Conservation (phyloP, 2,888 invertebrate species). For the Syrista parreyssii region DNA sequence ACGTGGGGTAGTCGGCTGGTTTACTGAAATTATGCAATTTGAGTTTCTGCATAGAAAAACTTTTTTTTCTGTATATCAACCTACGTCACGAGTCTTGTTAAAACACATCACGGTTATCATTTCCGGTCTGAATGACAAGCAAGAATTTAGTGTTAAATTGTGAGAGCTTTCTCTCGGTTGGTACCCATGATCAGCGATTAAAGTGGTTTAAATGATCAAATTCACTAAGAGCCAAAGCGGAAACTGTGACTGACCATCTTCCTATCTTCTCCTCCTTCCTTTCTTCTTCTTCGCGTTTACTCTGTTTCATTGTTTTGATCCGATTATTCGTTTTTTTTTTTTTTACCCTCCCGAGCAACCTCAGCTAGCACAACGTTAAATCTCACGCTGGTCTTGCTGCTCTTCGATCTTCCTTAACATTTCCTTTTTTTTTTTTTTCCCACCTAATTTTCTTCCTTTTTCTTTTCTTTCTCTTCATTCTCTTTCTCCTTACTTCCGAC, state of each 20-base stretch:
- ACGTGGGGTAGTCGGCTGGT: too few species aligned
- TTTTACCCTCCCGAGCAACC: neutral
- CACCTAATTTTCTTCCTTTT: too few species aligned
- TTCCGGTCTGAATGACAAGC: neutral
- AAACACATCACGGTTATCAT: neutral
- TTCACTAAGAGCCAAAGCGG: neutral
- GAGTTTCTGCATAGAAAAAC: neutral
- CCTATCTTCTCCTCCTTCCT: neutral
- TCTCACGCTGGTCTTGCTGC: too few species aligned
- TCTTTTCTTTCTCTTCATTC: too few species aligned
- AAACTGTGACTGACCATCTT: neutral
- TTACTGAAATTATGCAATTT: too few species aligned
- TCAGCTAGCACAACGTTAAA: neutral
- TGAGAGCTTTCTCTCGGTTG: neutral
- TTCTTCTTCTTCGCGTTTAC: neutral
- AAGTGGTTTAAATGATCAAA: neutral
- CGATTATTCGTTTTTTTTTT: neutral
- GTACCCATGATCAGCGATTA: neutral
- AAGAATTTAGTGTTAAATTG: neutral
- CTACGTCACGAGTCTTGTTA: neutral
- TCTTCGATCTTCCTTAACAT: too few species aligned
- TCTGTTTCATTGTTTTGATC: neutral
- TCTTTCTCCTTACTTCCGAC: slow-evolving; percentile 11
- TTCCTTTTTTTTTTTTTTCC: too few species aligned
- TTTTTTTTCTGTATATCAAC: neutral